Evolutionary conservation across 1,140 invertebrate genomes (phyloP).

Genomic region (Manduca sexta): DNA sequence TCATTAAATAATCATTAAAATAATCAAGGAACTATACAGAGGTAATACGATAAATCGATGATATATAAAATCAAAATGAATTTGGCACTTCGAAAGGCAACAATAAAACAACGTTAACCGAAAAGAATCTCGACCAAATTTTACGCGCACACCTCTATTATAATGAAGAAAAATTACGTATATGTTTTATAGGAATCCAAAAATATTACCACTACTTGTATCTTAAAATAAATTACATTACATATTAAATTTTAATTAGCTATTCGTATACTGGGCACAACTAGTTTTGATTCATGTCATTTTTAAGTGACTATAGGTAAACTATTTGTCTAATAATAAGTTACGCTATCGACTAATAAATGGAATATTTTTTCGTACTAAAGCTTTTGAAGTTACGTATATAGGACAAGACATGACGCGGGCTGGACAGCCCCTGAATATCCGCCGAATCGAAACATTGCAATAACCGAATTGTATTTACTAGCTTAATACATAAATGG

Average conservation of each 20-base stretch:
- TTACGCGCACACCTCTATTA: conserved; percentile 30
- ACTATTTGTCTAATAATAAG: conserved; percentile 66
- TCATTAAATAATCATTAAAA: conserved; percentile 12
- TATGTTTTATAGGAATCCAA: conserved; percentile 72
- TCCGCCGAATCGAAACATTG: conserved; percentile 7
- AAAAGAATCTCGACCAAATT: conserved; percentile 65
- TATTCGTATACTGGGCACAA: conserved; percentile 74
- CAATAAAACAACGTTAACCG: conserved; percentile 31
- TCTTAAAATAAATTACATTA: conserved; percentile 72
- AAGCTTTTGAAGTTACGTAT: conserved; percentile 70
- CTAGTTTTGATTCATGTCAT: conserved; percentile 71
- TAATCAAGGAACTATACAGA: conserved; percentile 24
- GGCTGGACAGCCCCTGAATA: conserved; percentile 7
- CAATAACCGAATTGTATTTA: not conserved
- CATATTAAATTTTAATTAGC: conserved; percentile 61
- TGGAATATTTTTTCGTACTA: conserved; percentile 69
- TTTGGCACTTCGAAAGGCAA: conserved; percentile 53
- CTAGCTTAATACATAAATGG: too few species aligned
- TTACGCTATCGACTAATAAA: conserved; percentile 71
- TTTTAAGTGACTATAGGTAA: conserved; percentile 69
- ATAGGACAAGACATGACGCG: conserved; percentile 16
- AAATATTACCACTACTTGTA: conserved; percentile 69
- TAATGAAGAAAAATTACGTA: conserved; percentile 66
- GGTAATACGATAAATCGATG: conserved; percentile 27
- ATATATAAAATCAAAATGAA: conserved; percentile 27